Base-by-base conservation (phyloP, 2,888 invertebrate species). In the Linyphia triangularis region DNA sequence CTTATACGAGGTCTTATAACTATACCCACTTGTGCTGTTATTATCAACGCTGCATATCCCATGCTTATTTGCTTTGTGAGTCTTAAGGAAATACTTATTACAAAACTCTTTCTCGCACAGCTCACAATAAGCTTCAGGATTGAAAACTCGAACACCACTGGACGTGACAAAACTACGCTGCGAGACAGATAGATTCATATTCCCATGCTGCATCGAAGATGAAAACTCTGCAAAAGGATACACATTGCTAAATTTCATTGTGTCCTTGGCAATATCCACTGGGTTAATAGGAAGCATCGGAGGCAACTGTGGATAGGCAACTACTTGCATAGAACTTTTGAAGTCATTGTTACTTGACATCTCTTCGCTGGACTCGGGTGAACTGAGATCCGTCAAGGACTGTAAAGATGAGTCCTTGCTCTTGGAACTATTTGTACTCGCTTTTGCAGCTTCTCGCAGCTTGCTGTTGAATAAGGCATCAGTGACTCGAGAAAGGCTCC, bases 21-120 rank as follows among this genome's bases (percentile, higher is more conserved):
- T 75, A 51, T 77, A 75, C 59, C 73, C 28, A 67, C 65, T 30
- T 61, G 75, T 70, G 28, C 61, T 73, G 61, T 33, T 72, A 73
- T 70, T 90, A 63, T 92, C 92, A 81, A 94, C 95, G 89, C 95
- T 95, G 92, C 97, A 97, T 91, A 99, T 97, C 37, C 98, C 98
- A 93, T 99, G 99, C 92, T 98, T 98, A 93, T 98, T 98, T 43
- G 98, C 97, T 93, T 98, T 97, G 94, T 99, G 99, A 85, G 99
- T 99, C 93, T 99, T 98, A 28, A 99, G 94, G 93, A 98, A 99
- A 94, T 99, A 98, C 93, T 98, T 98, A 94, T 99, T 98, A 94
- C 98, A 99, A 93, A 99, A 99, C 93, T 99, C 99, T 93, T 98
- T 98, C 94, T 98, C 98, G 94, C 99, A 99, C 86, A 98, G 94